Evolutionary conservation across 2,797 vertebrate genomes (phyloP), one percentile per base, ranked within the genome.

Genomic region (Sebastolobus altivelis): DNA sequence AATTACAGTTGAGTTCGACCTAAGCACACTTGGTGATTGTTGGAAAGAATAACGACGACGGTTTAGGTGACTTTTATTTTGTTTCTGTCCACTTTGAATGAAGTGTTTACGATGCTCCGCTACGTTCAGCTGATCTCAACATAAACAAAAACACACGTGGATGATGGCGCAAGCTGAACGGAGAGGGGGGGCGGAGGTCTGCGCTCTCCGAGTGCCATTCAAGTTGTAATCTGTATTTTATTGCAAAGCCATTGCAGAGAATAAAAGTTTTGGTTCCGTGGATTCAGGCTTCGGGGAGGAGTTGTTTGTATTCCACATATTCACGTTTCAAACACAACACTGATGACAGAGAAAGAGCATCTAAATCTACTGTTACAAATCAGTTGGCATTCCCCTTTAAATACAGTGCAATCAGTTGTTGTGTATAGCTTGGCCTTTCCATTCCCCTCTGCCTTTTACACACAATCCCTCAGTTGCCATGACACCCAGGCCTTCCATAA

Each of bases 401-500:
- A 54, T 66, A 37, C 71, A 85, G 79, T 76, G 63, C 82, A 72
- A 76, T 82, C 54, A 74, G 67, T 75, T 80, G 76, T 79, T 67
- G 73, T 86, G 87, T 75, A 40, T 75, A 78, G 81, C 81, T 81
- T 85, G 82, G 91, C 85, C 88, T 91, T 89, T 89, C 73, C 74
- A 55, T 80, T 83, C 69, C 79, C 74, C 86, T 91, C 68, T 59
- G 75, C n/a, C 8, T 83, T 94, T 92, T 91, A 79, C 82, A 91
- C 89, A 87, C 88, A 92, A 93, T 93, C 86, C 83, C 85, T 77
- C 77, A 69, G 93, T 96, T 95, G 90, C 93, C 92, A 95, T 96
- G 94, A 93, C 93, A 79, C 90, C 90, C 73, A 75, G 80, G 68
- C 89, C 88, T 79, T 86, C 88, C 89, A 90, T 93, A 94, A 95